phyloP scores from a whole-genome alignment of 2,113 vertebrate species.

The Sterrhoptilus dennistouni region DNA sequence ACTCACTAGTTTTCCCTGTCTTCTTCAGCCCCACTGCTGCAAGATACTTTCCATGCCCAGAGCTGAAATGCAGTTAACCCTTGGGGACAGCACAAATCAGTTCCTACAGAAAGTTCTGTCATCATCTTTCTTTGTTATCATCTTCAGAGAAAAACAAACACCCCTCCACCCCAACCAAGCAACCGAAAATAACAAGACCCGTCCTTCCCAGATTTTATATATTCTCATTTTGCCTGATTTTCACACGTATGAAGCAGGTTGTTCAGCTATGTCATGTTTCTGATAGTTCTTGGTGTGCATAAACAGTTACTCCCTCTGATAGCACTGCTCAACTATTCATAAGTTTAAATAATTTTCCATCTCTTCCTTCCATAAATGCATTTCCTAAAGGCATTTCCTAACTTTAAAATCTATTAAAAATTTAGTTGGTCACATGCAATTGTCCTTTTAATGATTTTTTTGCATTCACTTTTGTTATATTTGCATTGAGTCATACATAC shows the following conservation, averaged over 20 bases:
- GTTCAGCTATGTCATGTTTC: not conserved
- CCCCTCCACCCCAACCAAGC: not conserved
- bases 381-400: not conserved
- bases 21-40: not conserved
- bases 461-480: not conserved
- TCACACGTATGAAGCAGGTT: not conserved
- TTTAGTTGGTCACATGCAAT: not conserved
- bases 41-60: not conserved
- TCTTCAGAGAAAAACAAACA: not conserved
- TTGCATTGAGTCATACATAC: not conserved
- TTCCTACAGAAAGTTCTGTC: not conserved
- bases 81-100: not conserved
- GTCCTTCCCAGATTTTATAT: not conserved
- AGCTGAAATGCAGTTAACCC: not conserved
- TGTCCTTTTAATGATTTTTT: not conserved
- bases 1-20: not conserved
- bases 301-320: not conserved
- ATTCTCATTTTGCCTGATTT: not conserved
- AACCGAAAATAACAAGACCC: not conserved
- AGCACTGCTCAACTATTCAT: not conserved
- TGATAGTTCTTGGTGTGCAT: not conserved
- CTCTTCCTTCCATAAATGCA: not conserved
- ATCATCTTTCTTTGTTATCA: not conserved
- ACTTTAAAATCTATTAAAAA: not conserved
- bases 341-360: not conserved